Base-by-base conservation (phyloP, 2,797 vertebrate species). In the Propithecus perrieri region DNA sequence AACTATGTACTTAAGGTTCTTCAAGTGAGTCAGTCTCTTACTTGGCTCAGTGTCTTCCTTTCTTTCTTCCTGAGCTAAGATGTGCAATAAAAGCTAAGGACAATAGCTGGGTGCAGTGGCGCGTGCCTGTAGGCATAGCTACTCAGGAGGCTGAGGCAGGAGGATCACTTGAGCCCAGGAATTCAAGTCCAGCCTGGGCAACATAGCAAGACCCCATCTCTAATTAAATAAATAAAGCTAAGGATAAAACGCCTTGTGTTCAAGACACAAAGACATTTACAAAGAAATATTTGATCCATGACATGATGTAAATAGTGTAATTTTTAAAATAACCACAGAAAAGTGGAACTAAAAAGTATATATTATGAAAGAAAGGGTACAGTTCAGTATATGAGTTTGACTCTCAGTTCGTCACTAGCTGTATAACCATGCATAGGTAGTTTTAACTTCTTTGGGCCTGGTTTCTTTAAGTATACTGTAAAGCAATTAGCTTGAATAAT, bases 191-290 rank as follows among this genome's bases (percentile, higher is more conserved):
- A 75, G 48, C 48, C 72, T 76, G 48, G 74, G 74, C 74, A 76
- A 35, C 18, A 53, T n/a, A 53, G 48, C 3, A 3, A 76, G 48
- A 35, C 74, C 48, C 33, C 20, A 65, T 76, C 74, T 53, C 18
- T 76, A 76, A 18, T 35, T 46, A 46, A 14, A 74, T 76, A 76
- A 20, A 53, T 53, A 76, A 22, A 93, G 10, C 67, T 17, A 91
- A 94, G 71, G 50, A 75, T 89, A 55, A 91, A 92, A 41, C 11
- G 33, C 50, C 38, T 33, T 89, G 89, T 89, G 61, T 89, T 95
- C 20, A 76, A 76, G 57, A 93, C 92, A 93, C 72, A 93, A 78
- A 94, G 57, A 85, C 53, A 28, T 89, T 93, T 81, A 50, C 76
- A 94, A 48, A 84, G 71, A 90, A 90, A 48, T 72, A 78, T 72